These are phyloP conservation scores for Limanda limanda DNA, from an alignment of 2,113 vertebrate genomes.

Conservation along the genomic window DNA sequence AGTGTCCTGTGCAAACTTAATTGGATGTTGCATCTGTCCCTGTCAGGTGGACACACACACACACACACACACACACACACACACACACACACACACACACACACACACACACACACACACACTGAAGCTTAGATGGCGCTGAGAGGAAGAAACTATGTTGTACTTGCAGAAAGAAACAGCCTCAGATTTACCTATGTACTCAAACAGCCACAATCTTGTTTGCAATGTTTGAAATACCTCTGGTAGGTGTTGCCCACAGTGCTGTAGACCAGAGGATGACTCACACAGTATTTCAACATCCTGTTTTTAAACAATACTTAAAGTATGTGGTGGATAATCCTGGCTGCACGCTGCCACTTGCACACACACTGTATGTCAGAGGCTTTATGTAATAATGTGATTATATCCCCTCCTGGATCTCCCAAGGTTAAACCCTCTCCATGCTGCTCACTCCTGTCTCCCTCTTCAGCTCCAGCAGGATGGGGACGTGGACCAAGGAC, in stretches of 20 bases:
- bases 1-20: conserved; percentile 24
- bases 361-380: conserved; percentile 5
- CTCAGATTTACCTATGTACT: background rate
- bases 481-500: conserved; percentile 19
- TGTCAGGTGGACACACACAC: conserved; percentile 7
- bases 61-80: no score
- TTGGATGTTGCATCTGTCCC: conserved; percentile 24
- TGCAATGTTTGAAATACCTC: background rate
- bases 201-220: background rate
- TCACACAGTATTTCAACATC: no score
- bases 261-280: background rate
- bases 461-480: conserved; percentile 48
- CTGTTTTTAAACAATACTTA: fast-evolving
- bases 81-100: background rate
- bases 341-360: no score
- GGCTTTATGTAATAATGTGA: conserved; percentile 45
- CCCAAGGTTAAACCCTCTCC: conserved; percentile 44
- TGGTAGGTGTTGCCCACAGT: background rate
- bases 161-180: background rate
- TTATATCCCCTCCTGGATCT: conserved; percentile 33
- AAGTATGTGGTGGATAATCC: background rate
- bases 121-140: background rate
- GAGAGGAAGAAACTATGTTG: background rate
- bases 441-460: conserved; percentile 15
- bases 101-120: no score